A percentile compares a stretch with the other conserved stretches of the same genome.
These are phyloP conservation scores for Schizothorax lantsangensis DNA, from an alignment of 2,797 vertebrate species.

Conservation along the genomic window DNA sequence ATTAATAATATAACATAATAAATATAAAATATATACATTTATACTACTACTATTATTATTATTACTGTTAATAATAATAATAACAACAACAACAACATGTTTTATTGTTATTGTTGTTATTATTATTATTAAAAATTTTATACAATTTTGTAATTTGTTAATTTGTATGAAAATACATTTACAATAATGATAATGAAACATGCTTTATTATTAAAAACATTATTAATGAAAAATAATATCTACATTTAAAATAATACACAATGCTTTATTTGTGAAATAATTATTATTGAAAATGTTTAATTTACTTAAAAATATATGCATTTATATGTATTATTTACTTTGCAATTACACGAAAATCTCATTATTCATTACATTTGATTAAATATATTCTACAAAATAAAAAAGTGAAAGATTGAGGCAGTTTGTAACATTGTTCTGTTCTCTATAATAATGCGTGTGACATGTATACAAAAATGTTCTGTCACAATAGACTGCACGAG, in stretches of 20 bases:
- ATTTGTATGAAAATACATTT: background rate
- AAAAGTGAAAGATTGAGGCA: background rate
- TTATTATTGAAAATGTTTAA: background rate
- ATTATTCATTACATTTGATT: background rate
- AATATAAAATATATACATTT: background rate
- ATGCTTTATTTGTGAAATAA: background rate
- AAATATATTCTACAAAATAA: background rate
- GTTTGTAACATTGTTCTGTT: background rate
- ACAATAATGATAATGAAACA: background rate
- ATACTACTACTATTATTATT: background rate
- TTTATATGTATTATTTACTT: background rate
- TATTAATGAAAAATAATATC: background rate
- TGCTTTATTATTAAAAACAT: too few relatives aligned
- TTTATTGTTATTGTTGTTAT: background rate
- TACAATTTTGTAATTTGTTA: background rate
- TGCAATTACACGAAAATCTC: background rate
- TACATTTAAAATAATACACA: background rate
- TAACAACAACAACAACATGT: too few relatives aligned
- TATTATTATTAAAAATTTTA: background rate
- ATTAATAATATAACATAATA: background rate
- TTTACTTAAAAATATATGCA: background rate
- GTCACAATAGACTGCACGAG: slow-evolving; percentile 41
- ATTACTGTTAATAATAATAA: too few relatives aligned
- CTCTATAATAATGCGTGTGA: slow-evolving; percentile 17
- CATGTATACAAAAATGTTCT: slow-evolving; percentile 39